phyloP scores from a whole-genome alignment of 2,113 vertebrate genomes.

The Aspiorhynchus laticeps region DNA sequence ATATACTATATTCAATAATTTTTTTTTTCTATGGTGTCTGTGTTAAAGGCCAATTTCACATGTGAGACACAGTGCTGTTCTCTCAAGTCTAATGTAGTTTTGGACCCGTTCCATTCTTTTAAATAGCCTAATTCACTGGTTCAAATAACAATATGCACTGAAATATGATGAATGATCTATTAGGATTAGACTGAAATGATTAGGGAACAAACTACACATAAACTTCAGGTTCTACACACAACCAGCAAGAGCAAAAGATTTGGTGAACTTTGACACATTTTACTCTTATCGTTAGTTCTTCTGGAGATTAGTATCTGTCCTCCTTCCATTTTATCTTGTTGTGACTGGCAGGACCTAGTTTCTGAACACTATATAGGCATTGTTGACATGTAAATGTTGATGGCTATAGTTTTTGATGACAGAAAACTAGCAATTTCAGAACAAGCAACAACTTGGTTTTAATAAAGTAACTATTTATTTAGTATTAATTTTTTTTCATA shows the following conservation, averaged over 20 bases:
- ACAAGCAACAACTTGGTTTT: neutral
- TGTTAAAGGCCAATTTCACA: no score
- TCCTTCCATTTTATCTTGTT: neutral
- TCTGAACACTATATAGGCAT: neutral
- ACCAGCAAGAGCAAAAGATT: neutral
- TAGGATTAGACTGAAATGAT: neutral
- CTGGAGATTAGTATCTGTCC: neutral
- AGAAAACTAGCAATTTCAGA: neutral
- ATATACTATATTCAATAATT: no score
- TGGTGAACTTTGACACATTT: neutral
- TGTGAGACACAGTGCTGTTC: neutral
- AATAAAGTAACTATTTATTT: neutral
- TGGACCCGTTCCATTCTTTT: neutral
- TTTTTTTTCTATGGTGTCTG: no score
- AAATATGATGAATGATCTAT: neutral
- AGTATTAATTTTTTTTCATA: no score
- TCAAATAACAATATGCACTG: neutral
- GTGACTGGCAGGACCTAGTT: neutral
- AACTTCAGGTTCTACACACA: neutral
- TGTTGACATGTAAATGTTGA: neutral
- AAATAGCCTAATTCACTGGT: neutral
- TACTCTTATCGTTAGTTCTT: neutral
- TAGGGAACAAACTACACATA: neutral
- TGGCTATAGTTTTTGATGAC: neutral
- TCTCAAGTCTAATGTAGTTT: neutral